Evolutionary conservation across 2,797 vertebrate species (phyloP).

Genomic region (Meda fulgida): DNA sequence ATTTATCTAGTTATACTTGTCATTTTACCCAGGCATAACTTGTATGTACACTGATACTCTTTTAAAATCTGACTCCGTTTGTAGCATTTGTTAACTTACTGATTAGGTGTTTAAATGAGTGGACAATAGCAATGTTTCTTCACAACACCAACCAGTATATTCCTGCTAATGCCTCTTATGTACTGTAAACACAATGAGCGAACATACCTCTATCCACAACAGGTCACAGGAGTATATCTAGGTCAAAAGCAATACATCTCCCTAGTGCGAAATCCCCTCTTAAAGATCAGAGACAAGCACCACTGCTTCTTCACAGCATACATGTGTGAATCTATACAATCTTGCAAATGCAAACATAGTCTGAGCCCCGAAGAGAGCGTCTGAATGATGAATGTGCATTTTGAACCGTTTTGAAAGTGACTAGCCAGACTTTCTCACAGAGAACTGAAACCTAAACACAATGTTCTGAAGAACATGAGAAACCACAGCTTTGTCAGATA

Average conservation of each 20-base stretch:
- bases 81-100: not conserved
- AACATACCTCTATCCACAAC: slow-evolving; percentile 38
- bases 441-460: slow-evolving; percentile 59
- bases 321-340: not conserved
- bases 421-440: slow-evolving; percentile 38
- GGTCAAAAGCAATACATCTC: slow-evolving; percentile 50
- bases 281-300: slow-evolving; percentile 54
- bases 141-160: slow-evolving; percentile 26
- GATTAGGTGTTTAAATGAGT: slow-evolving; percentile 19
- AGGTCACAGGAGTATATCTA: slow-evolving; percentile 48
- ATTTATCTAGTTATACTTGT: not conserved
- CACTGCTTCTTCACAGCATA: slow-evolving; percentile 40
- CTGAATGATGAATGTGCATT: slow-evolving; percentile 22
- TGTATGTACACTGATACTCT: not conserved
- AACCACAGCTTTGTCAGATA: slow-evolving; percentile 72
- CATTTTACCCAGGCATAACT: not conserved
- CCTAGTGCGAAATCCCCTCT: slow-evolving; percentile 53
- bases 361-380: not conserved
- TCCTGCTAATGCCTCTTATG: slow-evolving; percentile 36
- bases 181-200: slow-evolving; percentile 43
- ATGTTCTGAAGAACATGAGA: slow-evolving; percentile 65
- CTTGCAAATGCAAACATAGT: slow-evolving; percentile 2
- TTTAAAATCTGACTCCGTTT: slow-evolving; percentile 5
- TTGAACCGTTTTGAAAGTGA: slow-evolving; percentile 22
- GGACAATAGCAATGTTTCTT: slow-evolving; percentile 25